Evolutionary conservation across 2,888 invertebrate species (phyloP).

Genomic region (Ormyrus rosae): DNA sequence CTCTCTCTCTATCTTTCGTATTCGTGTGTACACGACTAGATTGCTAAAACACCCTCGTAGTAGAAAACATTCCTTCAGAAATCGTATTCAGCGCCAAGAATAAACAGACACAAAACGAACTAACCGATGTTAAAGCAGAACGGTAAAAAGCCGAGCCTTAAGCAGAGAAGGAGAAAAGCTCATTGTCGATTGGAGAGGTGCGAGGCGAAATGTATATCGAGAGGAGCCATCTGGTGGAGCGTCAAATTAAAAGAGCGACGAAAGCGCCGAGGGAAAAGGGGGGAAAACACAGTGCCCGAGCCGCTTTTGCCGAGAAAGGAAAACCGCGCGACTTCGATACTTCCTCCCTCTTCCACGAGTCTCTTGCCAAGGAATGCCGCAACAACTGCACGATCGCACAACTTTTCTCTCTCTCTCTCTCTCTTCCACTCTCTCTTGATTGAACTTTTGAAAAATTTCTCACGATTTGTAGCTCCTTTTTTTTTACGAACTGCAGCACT

Average conservation of each 20-base stretch:
- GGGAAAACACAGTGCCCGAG: background rate
- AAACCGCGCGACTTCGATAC: slow-evolving; percentile 1
- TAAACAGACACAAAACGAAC: slow-evolving; percentile 1
- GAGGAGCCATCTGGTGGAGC: slow-evolving; percentile 8
- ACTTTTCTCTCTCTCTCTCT: background rate
- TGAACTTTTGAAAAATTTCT: slow-evolving; percentile 27
- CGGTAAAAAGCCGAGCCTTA: background rate
- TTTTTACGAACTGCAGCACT: background rate
- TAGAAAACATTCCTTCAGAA: slow-evolving; percentile 16
- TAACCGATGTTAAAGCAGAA: background rate
- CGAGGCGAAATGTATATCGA: slow-evolving; percentile 57
- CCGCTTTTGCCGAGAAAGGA: background rate
- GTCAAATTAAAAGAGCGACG: background rate
- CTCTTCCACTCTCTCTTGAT: slow-evolving; percentile 1
- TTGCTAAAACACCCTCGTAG: slow-evolving; percentile 35
- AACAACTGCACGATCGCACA: slow-evolving; percentile 39
- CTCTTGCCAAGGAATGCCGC: slow-evolving; percentile 7
- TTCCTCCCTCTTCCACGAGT: background rate
- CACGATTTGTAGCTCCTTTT: background rate
- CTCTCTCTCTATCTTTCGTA: slow-evolving; percentile 36
- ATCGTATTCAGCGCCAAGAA: slow-evolving; percentile 10
- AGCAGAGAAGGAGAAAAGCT: slow-evolving; percentile 48
- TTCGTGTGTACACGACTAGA: slow-evolving; percentile 47
- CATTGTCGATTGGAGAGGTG: slow-evolving; percentile 69
- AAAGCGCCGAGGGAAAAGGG: background rate